A percentile compares a stretch with the other conserved stretches of the same genome.
These are phyloP conservation scores for Nasonia longicornis DNA, from an alignment of 1,140 invertebrate genomes.

Conservation along the genomic window DNA sequence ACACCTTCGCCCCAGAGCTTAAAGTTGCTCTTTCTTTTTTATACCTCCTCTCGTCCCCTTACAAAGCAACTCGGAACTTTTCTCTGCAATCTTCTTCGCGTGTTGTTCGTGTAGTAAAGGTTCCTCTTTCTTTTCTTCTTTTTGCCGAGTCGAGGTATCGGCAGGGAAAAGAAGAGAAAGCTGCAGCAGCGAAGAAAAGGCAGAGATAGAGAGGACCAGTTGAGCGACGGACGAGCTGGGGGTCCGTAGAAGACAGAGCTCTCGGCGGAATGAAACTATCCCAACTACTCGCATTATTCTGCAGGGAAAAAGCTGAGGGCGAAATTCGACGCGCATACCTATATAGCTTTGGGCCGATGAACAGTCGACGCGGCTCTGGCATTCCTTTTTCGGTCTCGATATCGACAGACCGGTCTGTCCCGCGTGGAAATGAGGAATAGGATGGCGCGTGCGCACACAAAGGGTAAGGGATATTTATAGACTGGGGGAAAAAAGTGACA, in stretches of 20 bases:
- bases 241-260: background rate
- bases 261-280: background rate
- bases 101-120: background rate
- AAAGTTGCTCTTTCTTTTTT: background rate
- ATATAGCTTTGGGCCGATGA: background rate
- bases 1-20: background rate
- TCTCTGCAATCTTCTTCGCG: background rate
- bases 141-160: background rate
- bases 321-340: background rate
- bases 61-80: background rate
- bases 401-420: constrained; percentile 15
- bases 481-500: background rate
- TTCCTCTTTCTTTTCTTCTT: background rate
- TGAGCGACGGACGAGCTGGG: background rate
- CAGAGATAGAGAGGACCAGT: background rate
- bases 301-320: background rate
- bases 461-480: background rate
- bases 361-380: background rate
- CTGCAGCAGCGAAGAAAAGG: background rate
- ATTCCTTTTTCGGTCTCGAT: background rate
- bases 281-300: constrained; percentile 2
- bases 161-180: background rate
- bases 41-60: background rate
- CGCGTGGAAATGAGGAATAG: background rate
- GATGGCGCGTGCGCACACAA: background rate